Base-by-base conservation (phyloP, 2,888 invertebrate genomes). In the Diploptera punctata region DNA sequence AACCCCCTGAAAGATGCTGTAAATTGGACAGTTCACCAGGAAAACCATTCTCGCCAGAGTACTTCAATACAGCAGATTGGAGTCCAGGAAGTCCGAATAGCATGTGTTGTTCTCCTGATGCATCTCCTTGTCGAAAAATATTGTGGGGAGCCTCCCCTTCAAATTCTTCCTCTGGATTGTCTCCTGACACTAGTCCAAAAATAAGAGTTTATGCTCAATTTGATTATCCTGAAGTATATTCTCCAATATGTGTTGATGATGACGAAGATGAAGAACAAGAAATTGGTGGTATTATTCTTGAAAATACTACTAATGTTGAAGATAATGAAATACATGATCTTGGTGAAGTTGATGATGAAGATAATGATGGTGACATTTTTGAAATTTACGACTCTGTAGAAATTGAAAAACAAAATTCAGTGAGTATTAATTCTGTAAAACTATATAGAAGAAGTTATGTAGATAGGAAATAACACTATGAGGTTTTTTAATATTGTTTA, bases 1-100 rank as follows among this genome's bases (percentile, higher is more conserved):
- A 49, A 19, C 9, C 19, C 13, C 18, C 2, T 19, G 49, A 49
- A 49, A 49, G 9, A 49, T 19, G 62, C 19, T 19, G 19, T 7
- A n/a, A n/a, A n/a, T n/a, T n/a, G n/a, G n/a, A n/a, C n/a, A n/a
- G n/a, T n/a, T n/a, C n/a, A n/a, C n/a, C n/a, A n/a, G n/a, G n/a
- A n/a, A n/a, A n/a, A n/a, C n/a, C n/a, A n/a, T n/a, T n/a, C 33
- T 33, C 7, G 7, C 4, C 16, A 18, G 52, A 52, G 13, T 29
- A 52, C 52, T 49, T 19, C 52, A 44, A 26, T 5, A 26, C 33
- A 72, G 86, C 84, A 74, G 86, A 86, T 76, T 87, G 87, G 87
- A 88, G 88, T 76, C 86, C 87, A 0, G 82, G 82, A 26, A 87
- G 87, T 78, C 84, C 85, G 16, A 81, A 82, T 7, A 83, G 86